phyloP scores from a whole-genome alignment of 2,888 invertebrate species.

The Rotaria magnacalcarata region DNA sequence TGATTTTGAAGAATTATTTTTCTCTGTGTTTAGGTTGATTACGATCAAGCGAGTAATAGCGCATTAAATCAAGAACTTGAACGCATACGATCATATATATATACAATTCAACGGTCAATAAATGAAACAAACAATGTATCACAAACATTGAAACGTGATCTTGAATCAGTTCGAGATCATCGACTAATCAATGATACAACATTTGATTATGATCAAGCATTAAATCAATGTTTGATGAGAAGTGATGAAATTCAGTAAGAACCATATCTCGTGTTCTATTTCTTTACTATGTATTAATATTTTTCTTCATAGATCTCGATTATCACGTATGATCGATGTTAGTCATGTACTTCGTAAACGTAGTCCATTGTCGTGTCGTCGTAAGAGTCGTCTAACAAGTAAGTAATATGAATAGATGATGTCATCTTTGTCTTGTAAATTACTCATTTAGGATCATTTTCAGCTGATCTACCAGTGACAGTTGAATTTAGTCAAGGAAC shows the following conservation, averaged over 20 bases:
- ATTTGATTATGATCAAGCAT: conserved; percentile 27
- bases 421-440: neutral
- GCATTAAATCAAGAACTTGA: conserved; percentile 20
- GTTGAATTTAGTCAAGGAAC: neutral
- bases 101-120: conserved; percentile 27
- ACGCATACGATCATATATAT: conserved; percentile 32
- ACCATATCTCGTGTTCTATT: neutral
- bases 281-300: neutral
- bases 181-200: neutral
- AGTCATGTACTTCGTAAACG: conserved; percentile 5
- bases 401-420: neutral
- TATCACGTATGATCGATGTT: conserved; percentile 35
- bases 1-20: too few relatives aligned
- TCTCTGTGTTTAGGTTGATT: neutral
- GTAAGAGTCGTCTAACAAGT: conserved; percentile 24
- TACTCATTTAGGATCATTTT: conserved; percentile 24
- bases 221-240: conserved; percentile 8
- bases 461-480: neutral
- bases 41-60: conserved; percentile 12
- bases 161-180: conserved; percentile 20
- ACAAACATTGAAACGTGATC: conserved; percentile 2
- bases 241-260: conserved; percentile 35
- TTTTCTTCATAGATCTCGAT: neutral
- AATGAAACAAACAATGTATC: conserved; percentile 16
- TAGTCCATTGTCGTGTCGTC: conserved; percentile 30